A percentile compares a stretch with the other conserved stretches of the same genome.
Evolutionary conservation across 2,888 invertebrate species (phyloP).

Genomic region (Brachypalpus laphriformis): DNA sequence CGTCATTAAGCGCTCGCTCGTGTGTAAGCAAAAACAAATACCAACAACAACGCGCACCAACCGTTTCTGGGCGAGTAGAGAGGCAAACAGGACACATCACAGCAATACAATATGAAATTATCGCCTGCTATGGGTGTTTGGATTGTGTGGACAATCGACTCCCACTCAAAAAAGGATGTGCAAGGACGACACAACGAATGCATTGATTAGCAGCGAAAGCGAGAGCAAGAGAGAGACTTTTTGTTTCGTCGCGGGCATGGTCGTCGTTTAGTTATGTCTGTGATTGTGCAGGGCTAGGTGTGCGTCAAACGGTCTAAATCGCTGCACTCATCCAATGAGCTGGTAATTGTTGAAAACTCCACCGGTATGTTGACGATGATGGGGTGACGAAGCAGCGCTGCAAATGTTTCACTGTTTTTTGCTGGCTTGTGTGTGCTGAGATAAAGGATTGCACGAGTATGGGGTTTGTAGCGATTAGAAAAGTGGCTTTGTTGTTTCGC

Average conservation of each 20-base stretch:
- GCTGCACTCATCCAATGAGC: conserved; percentile 72
- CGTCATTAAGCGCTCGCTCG: conserved; percentile 58
- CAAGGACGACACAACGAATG: conserved; percentile 47
- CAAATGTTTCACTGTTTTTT: conserved; percentile 29
- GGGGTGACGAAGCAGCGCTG: conserved; percentile 32
- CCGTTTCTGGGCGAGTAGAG: conserved; percentile 24
- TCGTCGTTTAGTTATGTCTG: conserved; percentile 19
- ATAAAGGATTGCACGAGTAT: not conserved
- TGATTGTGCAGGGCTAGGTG: conserved; percentile 48
- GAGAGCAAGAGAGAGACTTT: conserved; percentile 20
- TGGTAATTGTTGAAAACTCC: conserved; percentile 68
- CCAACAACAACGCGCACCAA: conserved; percentile 26
- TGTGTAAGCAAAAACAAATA: conserved; percentile 62
- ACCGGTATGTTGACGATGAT: conserved; percentile 22
- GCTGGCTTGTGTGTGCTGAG: not conserved
- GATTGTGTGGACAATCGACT: conserved; percentile 23
- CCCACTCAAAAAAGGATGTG: conserved; percentile 29
- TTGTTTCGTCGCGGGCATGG: conserved; percentile 18
- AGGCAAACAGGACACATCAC: conserved; percentile 62
- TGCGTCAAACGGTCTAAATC: conserved; percentile 70
- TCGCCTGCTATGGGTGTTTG: conserved; percentile 54
- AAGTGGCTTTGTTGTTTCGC: conserved; percentile 53
- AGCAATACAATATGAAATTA: conserved; percentile 66
- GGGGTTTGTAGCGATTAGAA: conserved; percentile 61
- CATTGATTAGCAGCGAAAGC: conserved; percentile 9